Percentiles rank a stretch among this genome's conserved stretches.
Conservation (phyloP, 2,797 vertebrate species). For the Etheostoma nigrum region DNA sequence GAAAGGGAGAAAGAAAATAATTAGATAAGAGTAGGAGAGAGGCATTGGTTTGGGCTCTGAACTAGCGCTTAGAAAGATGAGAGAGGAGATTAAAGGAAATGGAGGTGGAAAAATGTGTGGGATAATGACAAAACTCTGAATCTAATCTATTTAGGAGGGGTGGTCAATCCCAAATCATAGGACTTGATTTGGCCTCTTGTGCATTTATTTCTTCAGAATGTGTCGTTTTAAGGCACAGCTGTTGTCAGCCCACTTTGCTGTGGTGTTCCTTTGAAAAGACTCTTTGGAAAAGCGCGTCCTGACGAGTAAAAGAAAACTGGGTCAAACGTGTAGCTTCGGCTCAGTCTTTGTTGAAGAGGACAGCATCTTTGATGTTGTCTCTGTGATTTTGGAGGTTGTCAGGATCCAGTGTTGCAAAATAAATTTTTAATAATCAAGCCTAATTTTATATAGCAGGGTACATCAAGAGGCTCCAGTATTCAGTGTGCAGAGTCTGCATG, state of each 20-base stretch:
- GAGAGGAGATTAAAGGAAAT: conserved; percentile 63
- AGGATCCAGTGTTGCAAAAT: conserved; percentile 32
- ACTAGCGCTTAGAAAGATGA: conserved; percentile 17
- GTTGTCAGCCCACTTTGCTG: conserved; percentile 35
- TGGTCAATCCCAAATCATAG: conserved; percentile 45
- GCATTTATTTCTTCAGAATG: conserved; percentile 25
- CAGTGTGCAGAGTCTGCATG: conserved; percentile 12
- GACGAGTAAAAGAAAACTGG: conserved; percentile 55
- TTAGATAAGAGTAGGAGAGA: conserved; percentile 50
- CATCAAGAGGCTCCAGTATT: conserved; percentile 13
- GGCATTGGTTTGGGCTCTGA: conserved; percentile 26
- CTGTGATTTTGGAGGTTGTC: conserved; percentile 52
- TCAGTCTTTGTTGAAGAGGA: conserved; percentile 40
- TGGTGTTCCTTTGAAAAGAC: conserved; percentile 41
- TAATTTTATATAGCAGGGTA: conserved; percentile 32
- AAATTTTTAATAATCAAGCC: conserved; percentile 49
- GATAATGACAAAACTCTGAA: conserved; percentile 44
- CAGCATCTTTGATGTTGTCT: conserved; percentile 67
- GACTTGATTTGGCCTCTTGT: conserved; percentile 28
- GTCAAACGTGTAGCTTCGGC: conserved; percentile 63
- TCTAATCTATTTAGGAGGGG: conserved; percentile 48
- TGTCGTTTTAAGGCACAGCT: conserved; percentile 34
- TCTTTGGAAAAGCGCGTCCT: conserved; percentile 33
- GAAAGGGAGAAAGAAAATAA: conserved; percentile 53
- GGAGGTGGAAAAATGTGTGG: conserved; percentile 40